These are phyloP conservation scores for Cossypha polioptera DNA, from an alignment of 2,797 vertebrate species.

Conservation along the genomic window DNA sequence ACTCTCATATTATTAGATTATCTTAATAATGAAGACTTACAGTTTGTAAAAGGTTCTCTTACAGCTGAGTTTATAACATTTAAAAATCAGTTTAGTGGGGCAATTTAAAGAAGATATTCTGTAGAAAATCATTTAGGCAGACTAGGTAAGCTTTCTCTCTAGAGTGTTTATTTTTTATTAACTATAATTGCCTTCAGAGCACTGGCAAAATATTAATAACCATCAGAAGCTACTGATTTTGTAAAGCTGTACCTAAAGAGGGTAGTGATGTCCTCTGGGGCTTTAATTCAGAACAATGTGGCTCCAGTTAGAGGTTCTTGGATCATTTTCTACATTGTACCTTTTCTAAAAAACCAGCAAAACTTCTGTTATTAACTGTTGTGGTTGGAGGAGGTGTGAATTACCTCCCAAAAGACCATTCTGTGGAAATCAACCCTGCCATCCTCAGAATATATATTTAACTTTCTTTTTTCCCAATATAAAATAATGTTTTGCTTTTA, in stretches of 20 bases:
- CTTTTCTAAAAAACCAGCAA: neutral
- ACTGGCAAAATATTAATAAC: neutral
- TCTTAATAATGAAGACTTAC: constrained; percentile 52
- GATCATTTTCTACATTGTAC: neutral
- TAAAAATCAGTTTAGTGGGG: neutral
- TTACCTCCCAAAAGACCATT: neutral
- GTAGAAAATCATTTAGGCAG: neutral
- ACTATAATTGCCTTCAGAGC: neutral
- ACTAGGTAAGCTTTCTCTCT: neutral
- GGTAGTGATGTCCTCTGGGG: neutral
- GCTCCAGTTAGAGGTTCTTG: neutral
- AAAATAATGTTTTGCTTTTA: neutral
- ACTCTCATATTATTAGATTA: constrained; percentile 72
- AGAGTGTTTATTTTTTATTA: neutral
- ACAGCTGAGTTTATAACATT: neutral
- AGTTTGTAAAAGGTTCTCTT: neutral
- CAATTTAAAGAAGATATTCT: neutral
- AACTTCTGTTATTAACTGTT: neutral
- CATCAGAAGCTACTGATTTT: neutral
- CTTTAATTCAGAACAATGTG: neutral
- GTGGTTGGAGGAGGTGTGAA: neutral
- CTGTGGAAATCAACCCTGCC: neutral
- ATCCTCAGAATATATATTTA: neutral
- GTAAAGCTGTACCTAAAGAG: neutral
- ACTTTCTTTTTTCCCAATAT: neutral